Evolutionary conservation across 2,797 vertebrate genomes (phyloP).

Genomic region (Gastrophryne carolinensis): DNA sequence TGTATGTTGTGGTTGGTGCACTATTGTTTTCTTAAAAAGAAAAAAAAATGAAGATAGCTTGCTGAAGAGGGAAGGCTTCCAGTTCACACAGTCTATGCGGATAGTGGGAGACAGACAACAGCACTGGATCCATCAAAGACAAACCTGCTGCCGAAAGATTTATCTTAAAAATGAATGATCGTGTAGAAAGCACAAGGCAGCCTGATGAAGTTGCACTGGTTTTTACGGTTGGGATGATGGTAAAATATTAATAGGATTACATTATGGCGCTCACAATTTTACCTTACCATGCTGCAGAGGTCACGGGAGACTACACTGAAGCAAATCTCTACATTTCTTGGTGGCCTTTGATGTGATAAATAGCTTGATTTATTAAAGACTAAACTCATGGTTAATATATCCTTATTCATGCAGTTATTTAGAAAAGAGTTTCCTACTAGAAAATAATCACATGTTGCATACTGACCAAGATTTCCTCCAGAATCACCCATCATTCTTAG

Average conservation of each 20-base stretch:
- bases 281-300: background rate
- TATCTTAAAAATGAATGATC: conserved; percentile 57
- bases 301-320: background rate
- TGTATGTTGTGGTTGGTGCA: conserved; percentile 77
- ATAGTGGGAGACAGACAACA: conserved; percentile 63
- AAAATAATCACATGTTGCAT: too few species aligned
- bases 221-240: conserved; percentile 47
- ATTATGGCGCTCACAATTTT: background rate
- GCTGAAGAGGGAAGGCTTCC: conserved; percentile 60
- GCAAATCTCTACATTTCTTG: background rate
- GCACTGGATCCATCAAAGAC: conserved; percentile 58
- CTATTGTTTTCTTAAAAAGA: conserved; percentile 63
- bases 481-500: too few species aligned
- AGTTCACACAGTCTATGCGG: conserved; percentile 63
- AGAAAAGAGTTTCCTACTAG: too few species aligned
- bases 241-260: conserved; percentile 12
- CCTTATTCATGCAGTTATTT: too few species aligned
- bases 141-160: conserved; percentile 59
- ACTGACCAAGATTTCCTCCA: too few species aligned
- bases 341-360: too few species aligned
- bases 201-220: conserved; percentile 51
- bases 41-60: conserved; percentile 58
- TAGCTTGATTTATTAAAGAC: too few species aligned
- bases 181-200: conserved; percentile 47
- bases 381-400: too few species aligned